Conservation (phyloP, 1,140 invertebrate genomes). For the Zaprionus davidi region DNA sequence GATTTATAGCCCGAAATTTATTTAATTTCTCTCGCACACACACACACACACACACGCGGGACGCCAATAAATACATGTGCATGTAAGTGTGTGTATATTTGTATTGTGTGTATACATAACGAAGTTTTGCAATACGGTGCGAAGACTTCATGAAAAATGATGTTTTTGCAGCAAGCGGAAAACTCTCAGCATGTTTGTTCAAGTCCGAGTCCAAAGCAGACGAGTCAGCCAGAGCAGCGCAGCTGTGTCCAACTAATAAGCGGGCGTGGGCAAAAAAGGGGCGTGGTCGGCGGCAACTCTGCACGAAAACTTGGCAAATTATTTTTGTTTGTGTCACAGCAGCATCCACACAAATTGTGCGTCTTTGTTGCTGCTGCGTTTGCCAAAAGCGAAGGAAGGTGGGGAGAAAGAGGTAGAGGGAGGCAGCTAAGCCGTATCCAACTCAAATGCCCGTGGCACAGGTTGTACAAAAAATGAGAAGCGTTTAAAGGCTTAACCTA, state of each 20-base stretch:
- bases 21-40: slow-evolving; percentile 39
- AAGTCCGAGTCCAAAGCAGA: slow-evolving; percentile 10
- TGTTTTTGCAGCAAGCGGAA: slow-evolving; percentile 24
- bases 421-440: background rate
- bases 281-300: slow-evolving; percentile 16
- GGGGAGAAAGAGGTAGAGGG: background rate
- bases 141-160: slow-evolving; percentile 79
- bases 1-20: slow-evolving; percentile 71
- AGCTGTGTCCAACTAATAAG: slow-evolving; percentile 71
- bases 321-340: slow-evolving; percentile 55
- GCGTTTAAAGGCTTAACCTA: slow-evolving; percentile 3
- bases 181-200: slow-evolving; percentile 9
- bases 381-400: background rate
- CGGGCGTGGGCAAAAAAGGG: slow-evolving; percentile 31
- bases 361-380: background rate
- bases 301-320: slow-evolving; percentile 65
- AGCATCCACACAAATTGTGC: slow-evolving; percentile 53
- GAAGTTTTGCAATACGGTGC: slow-evolving; percentile 58
- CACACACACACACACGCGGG: slow-evolving; percentile 52
- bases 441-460: background rate
- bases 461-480: background rate
- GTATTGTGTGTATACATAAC: slow-evolving; percentile 40
- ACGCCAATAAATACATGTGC: slow-evolving; percentile 59
- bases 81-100: slow-evolving; percentile 12
- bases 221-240: slow-evolving; percentile 23